Conservation (phyloP, 2,888 invertebrate genomes). For the Allacma fusca region DNA sequence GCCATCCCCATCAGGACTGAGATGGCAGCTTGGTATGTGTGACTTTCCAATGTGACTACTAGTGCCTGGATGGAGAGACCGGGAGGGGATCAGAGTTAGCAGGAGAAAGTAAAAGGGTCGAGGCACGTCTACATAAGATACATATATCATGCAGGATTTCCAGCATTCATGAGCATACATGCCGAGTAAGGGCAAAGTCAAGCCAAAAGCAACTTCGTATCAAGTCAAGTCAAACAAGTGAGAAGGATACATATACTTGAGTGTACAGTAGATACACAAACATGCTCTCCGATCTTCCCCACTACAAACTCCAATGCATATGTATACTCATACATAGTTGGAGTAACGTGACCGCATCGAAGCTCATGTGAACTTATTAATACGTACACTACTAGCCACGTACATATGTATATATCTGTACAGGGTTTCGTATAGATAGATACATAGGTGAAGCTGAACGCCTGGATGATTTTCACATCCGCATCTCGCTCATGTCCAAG, state of each 20-base stretch:
- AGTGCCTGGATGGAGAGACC: too few species aligned
- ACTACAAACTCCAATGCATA: not conserved
- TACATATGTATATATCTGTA: too few species aligned
- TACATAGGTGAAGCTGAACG: too few species aligned
- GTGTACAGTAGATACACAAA: not conserved
- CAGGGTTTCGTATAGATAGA: too few species aligned
- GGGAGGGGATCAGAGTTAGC: too few species aligned
- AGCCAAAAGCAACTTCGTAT: slow-evolving; percentile 5
- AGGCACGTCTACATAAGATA: not conserved
- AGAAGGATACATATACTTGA: not conserved
- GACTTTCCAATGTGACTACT: not conserved
- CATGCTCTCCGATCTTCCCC: too few species aligned
- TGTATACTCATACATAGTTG: too few species aligned
- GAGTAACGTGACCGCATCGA: too few species aligned
- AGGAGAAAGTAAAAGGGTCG: too few species aligned
- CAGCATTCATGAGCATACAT: not conserved
- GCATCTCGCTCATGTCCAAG: not conserved
- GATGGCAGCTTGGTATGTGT: not conserved
- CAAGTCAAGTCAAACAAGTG: not conserved
- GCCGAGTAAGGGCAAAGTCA: not conserved
- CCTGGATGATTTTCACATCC: not conserved
- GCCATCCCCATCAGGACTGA: not conserved
- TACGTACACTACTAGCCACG: too few species aligned
- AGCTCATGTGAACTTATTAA: too few species aligned
- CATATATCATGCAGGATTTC: not conserved